Evolutionary conservation across 2,888 invertebrate genomes (phyloP).

Genomic region (Lampropteryx suffumata): DNA sequence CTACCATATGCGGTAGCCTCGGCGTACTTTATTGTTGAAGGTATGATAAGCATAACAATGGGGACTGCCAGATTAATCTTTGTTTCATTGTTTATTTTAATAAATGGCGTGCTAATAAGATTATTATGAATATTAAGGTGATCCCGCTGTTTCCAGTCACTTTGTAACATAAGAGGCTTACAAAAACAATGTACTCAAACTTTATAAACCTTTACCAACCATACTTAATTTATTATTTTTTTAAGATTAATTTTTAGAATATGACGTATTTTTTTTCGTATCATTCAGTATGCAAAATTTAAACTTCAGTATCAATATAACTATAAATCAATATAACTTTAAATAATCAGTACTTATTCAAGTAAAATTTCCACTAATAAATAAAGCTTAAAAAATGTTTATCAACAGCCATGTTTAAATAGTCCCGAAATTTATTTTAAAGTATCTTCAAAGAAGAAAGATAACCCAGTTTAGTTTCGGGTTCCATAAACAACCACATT

Average conservation of each 20-base stretch:
- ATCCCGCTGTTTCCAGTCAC: background rate
- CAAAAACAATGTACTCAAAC: too few relatives aligned
- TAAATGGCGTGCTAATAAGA: slow-evolving; percentile 19
- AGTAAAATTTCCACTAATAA: too few relatives aligned
- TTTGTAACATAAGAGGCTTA: background rate
- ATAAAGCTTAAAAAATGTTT: too few relatives aligned
- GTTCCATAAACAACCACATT: slow-evolving; percentile 34
- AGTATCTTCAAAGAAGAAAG: slow-evolving; percentile 33
- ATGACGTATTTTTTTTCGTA: too few relatives aligned
- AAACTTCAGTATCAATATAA: too few relatives aligned
- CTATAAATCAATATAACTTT: too few relatives aligned
- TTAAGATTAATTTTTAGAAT: too few relatives aligned
- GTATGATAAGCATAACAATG: slow-evolving; percentile 23
- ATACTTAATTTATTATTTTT: too few relatives aligned
- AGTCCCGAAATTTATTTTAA: slow-evolving; percentile 29
- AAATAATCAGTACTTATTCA: too few relatives aligned
- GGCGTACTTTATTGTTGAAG: slow-evolving; percentile 22
- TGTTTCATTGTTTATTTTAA: slow-evolving; percentile 25
- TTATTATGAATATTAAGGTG: slow-evolving; percentile 15
- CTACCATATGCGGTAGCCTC: background rate
- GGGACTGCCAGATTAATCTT: slow-evolving; percentile 21
- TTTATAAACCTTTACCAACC: too few relatives aligned
- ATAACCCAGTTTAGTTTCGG: slow-evolving; percentile 28
- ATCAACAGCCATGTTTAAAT: slow-evolving; percentile 21
- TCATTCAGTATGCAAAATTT: too few relatives aligned